phyloP scores from a whole-genome alignment of 2,888 invertebrate species.

The Ethmia dodecea region DNA sequence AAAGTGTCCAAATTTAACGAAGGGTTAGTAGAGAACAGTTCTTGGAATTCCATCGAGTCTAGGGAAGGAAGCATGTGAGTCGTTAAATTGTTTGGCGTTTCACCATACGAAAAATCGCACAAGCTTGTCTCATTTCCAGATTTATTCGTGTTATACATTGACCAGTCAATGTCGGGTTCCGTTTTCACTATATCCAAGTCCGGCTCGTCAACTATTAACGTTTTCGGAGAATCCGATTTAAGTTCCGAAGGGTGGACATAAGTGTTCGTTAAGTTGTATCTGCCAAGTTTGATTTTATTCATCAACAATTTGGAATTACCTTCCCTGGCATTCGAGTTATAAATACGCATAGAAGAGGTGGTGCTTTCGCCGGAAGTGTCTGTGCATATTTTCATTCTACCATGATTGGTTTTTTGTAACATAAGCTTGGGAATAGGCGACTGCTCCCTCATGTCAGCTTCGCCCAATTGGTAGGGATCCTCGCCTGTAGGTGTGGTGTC shows the following conservation, averaged over 20 bases:
- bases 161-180: slow-evolving; percentile 49
- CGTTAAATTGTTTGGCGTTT: slow-evolving; percentile 39
- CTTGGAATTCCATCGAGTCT: slow-evolving; percentile 46
- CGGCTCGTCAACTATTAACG: slow-evolving; percentile 36
- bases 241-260: slow-evolving; percentile 27
- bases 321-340: slow-evolving; percentile 37
- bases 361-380: slow-evolving; percentile 28
- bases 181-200: slow-evolving; percentile 46
- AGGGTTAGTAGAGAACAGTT: slow-evolving; percentile 38
- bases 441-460: slow-evolving; percentile 66
- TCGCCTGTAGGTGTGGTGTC: slow-evolving; percentile 67
- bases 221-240: slow-evolving; percentile 33
- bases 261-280: slow-evolving; percentile 34
- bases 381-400: slow-evolving; percentile 43
- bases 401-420: slow-evolving; percentile 56
- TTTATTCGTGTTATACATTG: slow-evolving; percentile 32
- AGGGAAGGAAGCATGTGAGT: slow-evolving; percentile 34
- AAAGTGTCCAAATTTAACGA: slow-evolving; percentile 38
- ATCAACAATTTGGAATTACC: slow-evolving; percentile 23
- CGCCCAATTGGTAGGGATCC: slow-evolving; percentile 65
- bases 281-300: slow-evolving; percentile 28
- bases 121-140: slow-evolving; percentile 40
- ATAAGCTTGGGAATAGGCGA: slow-evolving; percentile 68
- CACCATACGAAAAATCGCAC: slow-evolving; percentile 56
- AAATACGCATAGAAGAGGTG: slow-evolving; percentile 35